A percentile compares a stretch with the other conserved stretches of the same genome.
These are phyloP conservation scores for Lineus longissimus DNA, from an alignment of 1,140 invertebrate species.

Conservation along the genomic window DNA sequence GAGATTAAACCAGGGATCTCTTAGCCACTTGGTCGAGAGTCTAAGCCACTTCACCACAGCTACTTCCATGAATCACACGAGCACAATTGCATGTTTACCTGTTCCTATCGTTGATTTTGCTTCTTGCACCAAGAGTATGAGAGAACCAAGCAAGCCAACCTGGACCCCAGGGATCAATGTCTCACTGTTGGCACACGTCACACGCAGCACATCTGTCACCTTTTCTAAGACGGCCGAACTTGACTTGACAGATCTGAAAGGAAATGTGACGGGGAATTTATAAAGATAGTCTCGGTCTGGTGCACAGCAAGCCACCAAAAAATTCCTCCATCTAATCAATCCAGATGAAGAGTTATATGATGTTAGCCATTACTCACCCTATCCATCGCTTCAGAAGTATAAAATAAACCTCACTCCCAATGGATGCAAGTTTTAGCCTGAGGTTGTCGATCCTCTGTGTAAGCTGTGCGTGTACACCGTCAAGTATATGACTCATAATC, in stretches of 20 bases:
- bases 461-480: conserved; percentile 30
- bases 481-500: conserved; percentile 29
- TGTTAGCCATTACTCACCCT: too few relatives aligned
- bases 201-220: conserved; percentile 14
- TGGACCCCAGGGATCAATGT: conserved; percentile 36
- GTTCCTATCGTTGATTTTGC: neutral
- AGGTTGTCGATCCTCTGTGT: conserved; percentile 22
- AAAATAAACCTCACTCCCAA: conserved; percentile 40
- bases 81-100: too few relatives aligned
- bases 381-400: conserved; percentile 39
- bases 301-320: too few relatives aligned
- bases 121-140: conserved; percentile 32
- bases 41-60: too few relatives aligned
- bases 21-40: too few relatives aligned
- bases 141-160: conserved; percentile 33
- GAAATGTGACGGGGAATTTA: neutral
- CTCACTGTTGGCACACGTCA: conserved; percentile 25
- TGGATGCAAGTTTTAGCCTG: conserved; percentile 35
- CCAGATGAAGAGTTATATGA: too few relatives aligned
- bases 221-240: conserved; percentile 15
- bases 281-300: neutral
- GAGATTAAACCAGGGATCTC: too few relatives aligned
- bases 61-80: too few relatives aligned
- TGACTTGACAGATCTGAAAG: conserved; percentile 21
- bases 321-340: neutral